These are phyloP conservation scores for Eupeodes latifasciatus DNA, from an alignment of 2,888 invertebrate species.

Conservation along the genomic window DNA sequence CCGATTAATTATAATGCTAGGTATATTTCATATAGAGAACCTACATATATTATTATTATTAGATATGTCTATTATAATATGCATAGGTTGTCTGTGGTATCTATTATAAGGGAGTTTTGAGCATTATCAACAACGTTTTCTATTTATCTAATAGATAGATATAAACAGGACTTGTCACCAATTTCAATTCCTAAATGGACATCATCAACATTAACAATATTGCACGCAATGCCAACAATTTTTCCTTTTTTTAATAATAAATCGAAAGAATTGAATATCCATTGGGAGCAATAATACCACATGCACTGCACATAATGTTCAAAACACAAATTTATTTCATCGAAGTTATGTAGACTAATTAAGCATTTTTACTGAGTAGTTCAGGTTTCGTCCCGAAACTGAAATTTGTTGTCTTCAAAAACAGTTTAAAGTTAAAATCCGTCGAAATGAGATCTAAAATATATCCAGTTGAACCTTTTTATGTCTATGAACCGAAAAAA, in stretches of 20 bases:
- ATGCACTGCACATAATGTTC: too few species aligned
- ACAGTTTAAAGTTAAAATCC: neutral
- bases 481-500: conserved; percentile 3
- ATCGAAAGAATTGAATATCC: conserved; percentile 20
- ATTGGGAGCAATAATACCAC: neutral
- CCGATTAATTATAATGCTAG: too few species aligned
- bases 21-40: too few species aligned
- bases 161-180: neutral
- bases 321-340: neutral
- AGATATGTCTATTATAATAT: too few species aligned
- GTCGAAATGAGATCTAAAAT: conserved; percentile 13
- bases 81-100: too few species aligned
- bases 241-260: neutral
- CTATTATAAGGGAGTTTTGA: too few species aligned
- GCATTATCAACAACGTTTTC: too few species aligned
- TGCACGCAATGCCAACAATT: conserved; percentile 17
- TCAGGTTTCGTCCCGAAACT: neutral
- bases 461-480: neutral
- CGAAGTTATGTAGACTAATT: neutral
- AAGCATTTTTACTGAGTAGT: neutral
- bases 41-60: too few species aligned
- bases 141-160: too few species aligned
- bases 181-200: conserved; percentile 2
- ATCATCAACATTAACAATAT: neutral
- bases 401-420: neutral